Evolutionary conservation across 2,888 invertebrate species (phyloP).

Genomic region (Hemicrepidius hirtus): DNA sequence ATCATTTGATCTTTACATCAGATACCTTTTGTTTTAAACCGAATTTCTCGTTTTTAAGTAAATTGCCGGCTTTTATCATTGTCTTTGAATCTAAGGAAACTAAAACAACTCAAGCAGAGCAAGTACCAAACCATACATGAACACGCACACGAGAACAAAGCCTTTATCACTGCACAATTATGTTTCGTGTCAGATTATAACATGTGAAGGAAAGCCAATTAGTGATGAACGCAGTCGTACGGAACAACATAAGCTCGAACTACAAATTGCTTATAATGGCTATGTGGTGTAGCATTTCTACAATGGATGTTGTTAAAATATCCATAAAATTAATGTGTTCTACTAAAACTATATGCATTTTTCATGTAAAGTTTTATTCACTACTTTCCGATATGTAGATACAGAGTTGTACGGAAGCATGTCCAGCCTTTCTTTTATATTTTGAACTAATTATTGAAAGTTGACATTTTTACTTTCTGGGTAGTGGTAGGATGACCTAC

Average conservation of each 20-base stretch:
- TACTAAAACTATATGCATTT: slow-evolving; percentile 21
- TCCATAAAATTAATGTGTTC: slow-evolving; percentile 29
- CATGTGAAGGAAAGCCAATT: slow-evolving; percentile 71
- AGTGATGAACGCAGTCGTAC: slow-evolving; percentile 69
- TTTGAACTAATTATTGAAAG: too few species aligned
- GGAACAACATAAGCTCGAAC: slow-evolving; percentile 65
- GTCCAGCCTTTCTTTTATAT: too few species aligned
- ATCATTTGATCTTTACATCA: slow-evolving; percentile 40
- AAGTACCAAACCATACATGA: slow-evolving; percentile 51
- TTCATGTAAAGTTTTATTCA: neutral
- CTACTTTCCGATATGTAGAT: too few species aligned
- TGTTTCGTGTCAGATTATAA: slow-evolving; percentile 71
- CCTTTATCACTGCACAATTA: slow-evolving; percentile 71
- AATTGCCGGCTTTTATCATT: slow-evolving; percentile 41
- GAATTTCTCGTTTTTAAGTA: slow-evolving; percentile 36
- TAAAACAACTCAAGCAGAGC: slow-evolving; percentile 51
- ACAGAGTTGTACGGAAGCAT: too few species aligned
- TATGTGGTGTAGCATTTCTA: slow-evolving; percentile 60
- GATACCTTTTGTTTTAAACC: slow-evolving; percentile 42
- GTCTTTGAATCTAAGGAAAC: slow-evolving; percentile 42
- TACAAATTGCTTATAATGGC: slow-evolving; percentile 60
- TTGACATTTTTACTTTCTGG: too few species aligned
- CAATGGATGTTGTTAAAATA: slow-evolving; percentile 34
- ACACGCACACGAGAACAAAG: slow-evolving; percentile 66
- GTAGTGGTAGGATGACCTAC: too few species aligned